phyloP scores from a whole-genome alignment of 2,113 vertebrate species.

The Tragulus kanchil region DNA sequence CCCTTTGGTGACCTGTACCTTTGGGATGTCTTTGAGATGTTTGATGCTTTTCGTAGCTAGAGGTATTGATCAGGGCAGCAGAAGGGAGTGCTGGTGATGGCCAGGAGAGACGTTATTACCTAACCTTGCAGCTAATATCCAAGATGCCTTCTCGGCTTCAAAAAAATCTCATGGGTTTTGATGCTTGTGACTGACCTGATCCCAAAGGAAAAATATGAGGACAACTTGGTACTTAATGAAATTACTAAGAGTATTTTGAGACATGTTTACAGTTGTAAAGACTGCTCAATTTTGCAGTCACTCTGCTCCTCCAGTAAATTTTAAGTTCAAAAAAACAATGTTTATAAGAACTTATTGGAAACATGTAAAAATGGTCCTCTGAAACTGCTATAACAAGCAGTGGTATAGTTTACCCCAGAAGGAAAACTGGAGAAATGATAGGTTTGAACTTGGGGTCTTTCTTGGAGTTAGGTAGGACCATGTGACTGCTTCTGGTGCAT shows the following conservation, averaged over 20 bases:
- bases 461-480: too few species aligned
- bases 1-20: slow-evolving; percentile 60
- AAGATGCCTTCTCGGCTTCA: background rate
- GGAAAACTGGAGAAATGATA: background rate
- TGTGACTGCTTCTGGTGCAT: background rate
- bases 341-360: background rate
- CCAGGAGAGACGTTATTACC: background rate
- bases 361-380: background rate
- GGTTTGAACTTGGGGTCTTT: background rate
- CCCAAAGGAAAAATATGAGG: background rate
- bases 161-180: background rate
- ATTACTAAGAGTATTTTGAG: background rate
- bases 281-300: background rate
- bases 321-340: background rate
- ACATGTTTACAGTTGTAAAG: background rate
- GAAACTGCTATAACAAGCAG: too few species aligned
- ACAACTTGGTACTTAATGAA: background rate
- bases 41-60: slow-evolving; percentile 64
- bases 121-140: background rate
- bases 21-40: slow-evolving; percentile 74
- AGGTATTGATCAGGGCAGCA: slow-evolving; percentile 69
- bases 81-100: background rate
- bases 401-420: too few species aligned
- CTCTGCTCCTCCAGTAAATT: background rate
- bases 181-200: background rate